Evolutionary conservation across 1,140 invertebrate genomes (phyloP), one percentile per base, ranked within the genome.

Genomic region (Drosophila pallidifrons): DNA sequence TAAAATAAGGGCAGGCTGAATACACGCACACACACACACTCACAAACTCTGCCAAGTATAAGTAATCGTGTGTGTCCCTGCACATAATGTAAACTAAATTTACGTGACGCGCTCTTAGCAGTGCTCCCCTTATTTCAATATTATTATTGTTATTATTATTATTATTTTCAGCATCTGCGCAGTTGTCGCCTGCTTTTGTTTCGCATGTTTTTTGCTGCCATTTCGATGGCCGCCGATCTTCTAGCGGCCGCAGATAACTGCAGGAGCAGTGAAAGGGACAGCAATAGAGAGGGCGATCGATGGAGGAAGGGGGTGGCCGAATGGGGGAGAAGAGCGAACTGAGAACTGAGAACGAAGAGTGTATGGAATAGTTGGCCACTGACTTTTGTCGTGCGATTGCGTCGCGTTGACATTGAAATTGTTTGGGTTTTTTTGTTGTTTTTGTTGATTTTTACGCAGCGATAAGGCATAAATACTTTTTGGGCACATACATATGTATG

Each of bases 361-460:
- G 16, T 66, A 16, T 32, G 55, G 47, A 28, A 68, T 74, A 86
- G 82, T 86, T 86, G 82, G 82, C 49, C 82, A 86, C 82, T 81
- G 78, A 86, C 82, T 86, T 85, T 86, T 76, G 82, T 79, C 81
- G 76, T 74, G 46, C 58, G 54, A 68, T 81, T 79, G 64, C 52
- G 57, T 38, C 76, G 85, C 81, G 81, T 83, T 89, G 85, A 89
- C 85, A 89, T 89, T 89, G 85, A 89, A 89, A 89, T 89, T 81
- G 83, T 89, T 83, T 89, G 71, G 67, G 85, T 72, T 89, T 81
- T 74, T 54, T 41, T 35, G 58, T 43, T 60, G 52, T 82, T 74
- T 70, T 65, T 89, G 85, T 89, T 81, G 85, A 89, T 89, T 87
- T 81, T 72, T 74, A 81, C 81, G 78, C 85, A 81, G 81, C 85